Conservation (phyloP, 2,113 vertebrate genomes). For the Trematocara zebra region DNA sequence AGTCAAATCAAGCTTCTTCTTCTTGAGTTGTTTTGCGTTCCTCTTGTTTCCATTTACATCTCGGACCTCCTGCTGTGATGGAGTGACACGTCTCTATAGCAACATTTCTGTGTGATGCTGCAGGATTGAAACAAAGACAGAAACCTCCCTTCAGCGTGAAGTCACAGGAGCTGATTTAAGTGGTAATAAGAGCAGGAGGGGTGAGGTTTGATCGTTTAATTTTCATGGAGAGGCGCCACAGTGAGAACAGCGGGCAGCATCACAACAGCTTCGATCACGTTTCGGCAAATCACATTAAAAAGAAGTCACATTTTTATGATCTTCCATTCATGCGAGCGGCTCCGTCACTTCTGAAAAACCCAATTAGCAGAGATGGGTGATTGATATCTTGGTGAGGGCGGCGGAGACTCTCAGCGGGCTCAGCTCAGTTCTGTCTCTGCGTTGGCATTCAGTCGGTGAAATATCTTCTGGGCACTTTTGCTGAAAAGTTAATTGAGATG, state of each 20-base stretch:
- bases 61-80: not conserved
- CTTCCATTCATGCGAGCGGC: not conserved
- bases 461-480: not conserved
- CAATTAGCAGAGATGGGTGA: not conserved
- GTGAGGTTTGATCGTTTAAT: slow-evolving; percentile 30
- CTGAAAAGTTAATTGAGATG: not conserved
- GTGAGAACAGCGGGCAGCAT: slow-evolving; percentile 6
- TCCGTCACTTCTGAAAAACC: slow-evolving; percentile 5
- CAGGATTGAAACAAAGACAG: not conserved
- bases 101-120: not conserved
- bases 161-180: not conserved
- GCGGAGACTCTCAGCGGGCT: not conserved
- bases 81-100: not conserved
- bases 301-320: not conserved
- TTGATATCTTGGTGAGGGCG: not conserved
- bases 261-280: not conserved
- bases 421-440: not conserved
- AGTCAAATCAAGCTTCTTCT: not conserved
- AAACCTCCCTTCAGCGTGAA: not conserved
- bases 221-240: slow-evolving; percentile 8
- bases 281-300: not conserved
- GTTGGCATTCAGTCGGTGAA: not conserved
- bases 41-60: not conserved
- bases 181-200: not conserved
- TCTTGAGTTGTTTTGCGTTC: not conserved